These are phyloP conservation scores for Erythrocebus patas DNA, from an alignment of 2,113 vertebrate genomes.

Conservation along the genomic window DNA sequence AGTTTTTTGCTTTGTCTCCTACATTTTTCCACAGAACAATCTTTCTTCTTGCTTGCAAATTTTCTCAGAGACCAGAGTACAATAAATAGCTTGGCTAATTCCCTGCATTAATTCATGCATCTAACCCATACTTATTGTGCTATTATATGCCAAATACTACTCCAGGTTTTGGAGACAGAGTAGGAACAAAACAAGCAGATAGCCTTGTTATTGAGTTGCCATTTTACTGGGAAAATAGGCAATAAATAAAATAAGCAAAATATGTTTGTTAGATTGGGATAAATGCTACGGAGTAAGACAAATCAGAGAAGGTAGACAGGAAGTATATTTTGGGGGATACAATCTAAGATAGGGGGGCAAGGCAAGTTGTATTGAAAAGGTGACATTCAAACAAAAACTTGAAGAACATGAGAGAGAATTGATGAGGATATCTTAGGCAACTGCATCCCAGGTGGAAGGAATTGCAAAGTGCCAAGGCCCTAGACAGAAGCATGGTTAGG, in stretches of 20 bases:
- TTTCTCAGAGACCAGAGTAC: neutral
- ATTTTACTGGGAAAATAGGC: neutral
- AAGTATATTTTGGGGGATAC: neutral
- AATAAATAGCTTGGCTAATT: neutral
- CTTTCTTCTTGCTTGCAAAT: neutral
- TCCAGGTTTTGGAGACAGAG: neutral
- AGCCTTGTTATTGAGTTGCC: accelerated
- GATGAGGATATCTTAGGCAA: no score
- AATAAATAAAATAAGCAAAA: neutral
- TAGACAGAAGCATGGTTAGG: accelerated
- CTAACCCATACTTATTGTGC: neutral
- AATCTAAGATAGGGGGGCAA: neutral
- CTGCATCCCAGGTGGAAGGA: neutral
- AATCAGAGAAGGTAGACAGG: neutral
- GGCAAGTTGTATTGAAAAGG: neutral
- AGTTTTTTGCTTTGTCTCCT: neutral
- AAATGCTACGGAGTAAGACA: neutral
- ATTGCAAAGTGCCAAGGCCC: no score
- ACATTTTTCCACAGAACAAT: neutral
- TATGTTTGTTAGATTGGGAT: neutral
- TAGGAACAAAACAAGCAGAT: neutral
- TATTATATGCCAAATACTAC: neutral
- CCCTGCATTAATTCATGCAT: neutral
- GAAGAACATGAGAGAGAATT: neutral
- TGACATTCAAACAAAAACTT: neutral